Conservation (phyloP, 2,888 invertebrate genomes). For the Torymus texanus region DNA sequence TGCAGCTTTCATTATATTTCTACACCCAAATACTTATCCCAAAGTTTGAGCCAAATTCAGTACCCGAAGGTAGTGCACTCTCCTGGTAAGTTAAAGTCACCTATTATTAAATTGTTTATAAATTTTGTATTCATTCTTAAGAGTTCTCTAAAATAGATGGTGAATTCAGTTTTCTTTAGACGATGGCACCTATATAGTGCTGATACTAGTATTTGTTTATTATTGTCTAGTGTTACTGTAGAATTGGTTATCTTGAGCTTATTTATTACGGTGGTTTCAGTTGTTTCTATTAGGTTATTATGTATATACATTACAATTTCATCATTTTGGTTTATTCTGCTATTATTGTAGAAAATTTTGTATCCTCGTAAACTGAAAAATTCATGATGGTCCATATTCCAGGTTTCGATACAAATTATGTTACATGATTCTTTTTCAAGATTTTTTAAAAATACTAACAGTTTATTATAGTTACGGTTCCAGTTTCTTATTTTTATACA, state of each 20-base stretch:
- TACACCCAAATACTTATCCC: too few relatives aligned
- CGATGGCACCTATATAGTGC: too few relatives aligned
- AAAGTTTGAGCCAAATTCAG: too few relatives aligned
- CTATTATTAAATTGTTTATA: too few relatives aligned
- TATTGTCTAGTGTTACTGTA: neutral
- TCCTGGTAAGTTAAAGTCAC: too few relatives aligned
- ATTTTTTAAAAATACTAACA: neutral
- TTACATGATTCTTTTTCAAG: neutral
- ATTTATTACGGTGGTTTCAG: neutral
- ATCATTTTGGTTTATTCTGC: conserved; percentile 1
- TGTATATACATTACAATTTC: neutral
- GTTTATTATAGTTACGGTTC: neutral
- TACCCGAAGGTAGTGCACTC: too few relatives aligned
- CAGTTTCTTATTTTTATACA: conserved; percentile 4
- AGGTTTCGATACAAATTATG: neutral
- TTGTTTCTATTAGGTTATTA: neutral
- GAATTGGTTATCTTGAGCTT: neutral
- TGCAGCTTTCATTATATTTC: too few relatives aligned
- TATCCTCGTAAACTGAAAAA: neutral
- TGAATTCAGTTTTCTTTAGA: too few relatives aligned
- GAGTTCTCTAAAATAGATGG: too few relatives aligned
- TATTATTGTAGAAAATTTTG: conserved; percentile 4
- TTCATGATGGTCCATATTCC: neutral
- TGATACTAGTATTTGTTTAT: neutral
- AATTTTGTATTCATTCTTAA: too few relatives aligned